Evolutionary conservation across 2,113 vertebrate genomes (phyloP).

Genomic region (Labeo catla): DNA sequence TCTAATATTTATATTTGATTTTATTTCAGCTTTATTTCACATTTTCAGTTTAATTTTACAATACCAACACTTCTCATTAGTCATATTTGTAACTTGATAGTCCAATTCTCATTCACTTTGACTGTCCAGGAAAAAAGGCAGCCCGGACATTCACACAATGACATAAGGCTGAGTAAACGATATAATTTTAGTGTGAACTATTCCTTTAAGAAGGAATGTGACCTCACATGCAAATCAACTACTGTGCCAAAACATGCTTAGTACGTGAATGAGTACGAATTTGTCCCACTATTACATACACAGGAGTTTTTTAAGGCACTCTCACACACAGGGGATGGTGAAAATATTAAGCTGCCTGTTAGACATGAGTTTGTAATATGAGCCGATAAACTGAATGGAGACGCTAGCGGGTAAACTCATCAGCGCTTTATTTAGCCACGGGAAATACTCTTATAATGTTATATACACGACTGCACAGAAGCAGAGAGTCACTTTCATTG

Average conservation of each 20-base stretch:
- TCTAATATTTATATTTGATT: neutral
- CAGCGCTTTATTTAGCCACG: conserved; percentile 67
- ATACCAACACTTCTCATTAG: neutral
- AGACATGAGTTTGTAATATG: conserved; percentile 64
- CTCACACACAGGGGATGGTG: conserved; percentile 64
- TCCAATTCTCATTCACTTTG: neutral
- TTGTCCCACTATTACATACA: conserved; percentile 29
- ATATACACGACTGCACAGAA: neutral
- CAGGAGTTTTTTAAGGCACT: conserved; percentile 64
- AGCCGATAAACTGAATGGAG: conserved; percentile 68
- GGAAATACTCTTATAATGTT: conserved; percentile 24
- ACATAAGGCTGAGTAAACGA: neutral
- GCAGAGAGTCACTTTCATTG: conserved; percentile 3
- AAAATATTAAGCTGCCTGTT: conserved; percentile 64
- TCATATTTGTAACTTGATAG: neutral
- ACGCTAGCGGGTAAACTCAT: conserved; percentile 54
- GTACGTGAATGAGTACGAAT: conserved; percentile 18
- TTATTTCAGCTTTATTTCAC: neutral
- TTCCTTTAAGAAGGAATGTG: neutral
- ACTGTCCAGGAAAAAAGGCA: neutral
- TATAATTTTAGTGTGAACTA: neutral
- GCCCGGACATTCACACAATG: neutral
- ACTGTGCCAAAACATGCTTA: neutral
- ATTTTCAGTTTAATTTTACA: neutral
- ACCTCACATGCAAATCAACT: neutral